A percentile compares a stretch with the other conserved stretches of the same genome.
Conservation (phyloP, 2,113 vertebrate genomes). For the Actenoides hombroni region DNA sequence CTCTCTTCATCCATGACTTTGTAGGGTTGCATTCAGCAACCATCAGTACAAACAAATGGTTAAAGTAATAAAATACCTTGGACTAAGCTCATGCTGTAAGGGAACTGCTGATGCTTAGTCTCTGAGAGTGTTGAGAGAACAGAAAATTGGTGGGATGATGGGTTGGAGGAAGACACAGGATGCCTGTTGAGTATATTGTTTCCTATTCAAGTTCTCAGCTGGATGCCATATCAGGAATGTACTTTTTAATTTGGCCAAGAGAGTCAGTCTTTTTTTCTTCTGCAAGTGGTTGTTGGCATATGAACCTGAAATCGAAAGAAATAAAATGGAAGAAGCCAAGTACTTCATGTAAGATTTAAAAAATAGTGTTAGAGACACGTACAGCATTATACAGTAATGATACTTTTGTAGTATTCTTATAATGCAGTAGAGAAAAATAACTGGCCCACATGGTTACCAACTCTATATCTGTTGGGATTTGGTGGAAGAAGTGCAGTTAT, state of each 20-base stretch:
- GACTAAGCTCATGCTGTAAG: background rate
- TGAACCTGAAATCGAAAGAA: conserved; percentile 31
- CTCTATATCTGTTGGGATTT: background rate
- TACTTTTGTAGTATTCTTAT: background rate
- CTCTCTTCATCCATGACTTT: background rate
- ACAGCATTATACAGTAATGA: background rate
- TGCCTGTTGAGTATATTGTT: conserved; percentile 40
- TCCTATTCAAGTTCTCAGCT: conserved; percentile 47
- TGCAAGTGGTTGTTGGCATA: conserved; percentile 57
- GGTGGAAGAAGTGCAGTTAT: background rate
- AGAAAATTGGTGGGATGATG: conserved; percentile 32
- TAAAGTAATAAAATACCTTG: conserved; percentile 6
- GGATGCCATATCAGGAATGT: conserved; percentile 51
- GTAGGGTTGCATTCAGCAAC: background rate
- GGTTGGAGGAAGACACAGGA: conserved; percentile 40
- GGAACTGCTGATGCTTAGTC: conserved; percentile 18
- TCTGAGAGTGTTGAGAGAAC: background rate
- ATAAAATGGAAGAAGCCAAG: conserved; percentile 55
- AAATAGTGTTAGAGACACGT: conserved; percentile 33
- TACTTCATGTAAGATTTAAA: conserved; percentile 42
- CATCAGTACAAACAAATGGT: background rate
- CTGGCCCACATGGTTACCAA: background rate
- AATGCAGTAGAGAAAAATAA: background rate
- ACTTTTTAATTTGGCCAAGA: conserved; percentile 43
- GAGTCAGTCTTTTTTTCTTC: conserved; percentile 2